Percentiles rank a stretch among this genome's conserved stretches.
Evolutionary conservation across 2,797 vertebrate genomes (phyloP).

Genomic region (Lacerta agilis): DNA sequence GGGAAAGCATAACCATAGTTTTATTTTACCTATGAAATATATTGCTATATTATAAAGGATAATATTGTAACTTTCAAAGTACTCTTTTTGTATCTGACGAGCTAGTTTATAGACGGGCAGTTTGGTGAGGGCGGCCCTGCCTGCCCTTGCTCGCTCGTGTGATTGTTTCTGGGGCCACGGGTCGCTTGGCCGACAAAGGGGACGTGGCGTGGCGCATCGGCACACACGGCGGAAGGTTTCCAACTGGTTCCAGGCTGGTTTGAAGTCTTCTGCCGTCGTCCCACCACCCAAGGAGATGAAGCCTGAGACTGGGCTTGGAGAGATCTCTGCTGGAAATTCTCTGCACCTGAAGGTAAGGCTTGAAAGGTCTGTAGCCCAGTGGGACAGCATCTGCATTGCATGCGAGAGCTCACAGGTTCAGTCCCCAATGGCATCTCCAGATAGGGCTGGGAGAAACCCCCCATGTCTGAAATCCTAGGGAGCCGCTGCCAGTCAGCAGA

Average conservation of each 20-base stretch:
- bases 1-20: constrained; percentile 77
- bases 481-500: background rate
- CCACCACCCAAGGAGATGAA: background rate
- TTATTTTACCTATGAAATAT: constrained; percentile 84
- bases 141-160: constrained; percentile 34
- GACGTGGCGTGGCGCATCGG: background rate
- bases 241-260: background rate
- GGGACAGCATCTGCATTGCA: background rate
- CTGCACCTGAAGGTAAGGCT: background rate
- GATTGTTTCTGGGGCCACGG: constrained; percentile 77
- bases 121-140: rapidly evolving
- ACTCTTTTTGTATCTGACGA: constrained; percentile 74
- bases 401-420: background rate
- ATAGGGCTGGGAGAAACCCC: too few relatives aligned
- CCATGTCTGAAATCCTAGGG: too few relatives aligned
- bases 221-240: background rate
- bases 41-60: constrained; percentile 80
- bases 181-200: background rate
- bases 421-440: too few relatives aligned
- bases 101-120: constrained; percentile 42
- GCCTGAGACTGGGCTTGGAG: background rate
- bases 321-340: background rate
- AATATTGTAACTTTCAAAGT: constrained; percentile 75
- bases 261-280: background rate
- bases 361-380: background rate